phyloP scores from a whole-genome alignment of 2,797 vertebrate species.

The Typhlichthys subterraneus region DNA sequence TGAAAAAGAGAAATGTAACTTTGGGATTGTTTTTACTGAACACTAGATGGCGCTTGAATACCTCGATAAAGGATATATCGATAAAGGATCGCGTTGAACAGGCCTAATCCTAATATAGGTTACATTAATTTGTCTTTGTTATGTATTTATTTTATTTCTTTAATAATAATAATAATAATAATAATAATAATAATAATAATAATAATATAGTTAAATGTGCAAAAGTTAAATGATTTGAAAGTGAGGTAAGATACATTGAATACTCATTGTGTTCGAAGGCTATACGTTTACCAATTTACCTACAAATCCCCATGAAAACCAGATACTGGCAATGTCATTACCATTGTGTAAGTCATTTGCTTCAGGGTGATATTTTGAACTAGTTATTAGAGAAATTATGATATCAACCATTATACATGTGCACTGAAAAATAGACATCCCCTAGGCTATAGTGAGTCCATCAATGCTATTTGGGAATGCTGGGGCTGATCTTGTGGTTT shows the following conservation, averaged over 20 bases:
- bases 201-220: too few relatives aligned
- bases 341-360: background rate
- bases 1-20: background rate
- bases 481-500: slow-evolving; percentile 18
- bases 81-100: too few relatives aligned
- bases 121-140: too few relatives aligned
- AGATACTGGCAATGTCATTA: background rate
- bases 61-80: slow-evolving; percentile 1
- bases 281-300: background rate
- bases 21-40: background rate
- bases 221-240: too few relatives aligned
- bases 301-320: background rate
- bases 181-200: too few relatives aligned
- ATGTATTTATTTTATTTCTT: too few relatives aligned
- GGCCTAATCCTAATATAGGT: too few relatives aligned
- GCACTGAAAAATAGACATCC: too few relatives aligned
- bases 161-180: too few relatives aligned
- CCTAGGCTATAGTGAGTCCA: slow-evolving; percentile 14
- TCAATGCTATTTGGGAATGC: slow-evolving; percentile 9
- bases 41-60: slow-evolving; percentile 62
- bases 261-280: background rate
- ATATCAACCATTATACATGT: too few relatives aligned
- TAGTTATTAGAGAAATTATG: background rate
- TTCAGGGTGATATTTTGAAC: background rate
- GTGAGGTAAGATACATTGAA: too few relatives aligned